A percentile compares a stretch with the other conserved stretches of the same genome.
phyloP scores from a whole-genome alignment of 2,797 vertebrate species.

The Hipposideros larvatus region DNA sequence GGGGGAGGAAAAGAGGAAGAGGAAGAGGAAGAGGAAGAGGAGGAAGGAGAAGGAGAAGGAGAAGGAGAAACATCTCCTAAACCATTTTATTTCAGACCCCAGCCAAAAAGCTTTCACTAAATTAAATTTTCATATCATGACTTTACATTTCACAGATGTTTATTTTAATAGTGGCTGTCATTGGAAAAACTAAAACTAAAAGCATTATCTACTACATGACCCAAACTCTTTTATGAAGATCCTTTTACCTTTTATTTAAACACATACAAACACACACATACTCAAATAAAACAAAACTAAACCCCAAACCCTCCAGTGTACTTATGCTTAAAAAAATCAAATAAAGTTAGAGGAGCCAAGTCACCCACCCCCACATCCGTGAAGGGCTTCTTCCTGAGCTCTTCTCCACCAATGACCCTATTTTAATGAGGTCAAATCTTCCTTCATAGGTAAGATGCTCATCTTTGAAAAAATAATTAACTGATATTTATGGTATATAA shows the following conservation, averaged over 20 bases:
- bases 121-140: background rate
- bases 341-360: background rate
- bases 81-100: background rate
- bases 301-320: background rate
- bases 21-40: too few species aligned
- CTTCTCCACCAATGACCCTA: background rate
- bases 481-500: background rate
- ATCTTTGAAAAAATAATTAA: background rate
- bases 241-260: background rate
- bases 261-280: background rate
- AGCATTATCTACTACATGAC: background rate
- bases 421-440: background rate
- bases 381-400: background rate
- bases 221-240: background rate
- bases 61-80: background rate
- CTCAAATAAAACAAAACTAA: background rate
- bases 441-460: background rate
- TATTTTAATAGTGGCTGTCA: background rate
- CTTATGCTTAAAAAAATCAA: background rate
- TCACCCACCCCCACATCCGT: accelerated
- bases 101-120: background rate
- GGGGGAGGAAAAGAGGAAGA: too few species aligned
- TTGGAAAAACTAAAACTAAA: background rate
- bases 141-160: background rate
- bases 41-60: background rate